A percentile compares a stretch with the other conserved stretches of the same genome.
phyloP scores from a whole-genome alignment of 2,888 invertebrate genomes.

The Tridacna gigas region DNA sequence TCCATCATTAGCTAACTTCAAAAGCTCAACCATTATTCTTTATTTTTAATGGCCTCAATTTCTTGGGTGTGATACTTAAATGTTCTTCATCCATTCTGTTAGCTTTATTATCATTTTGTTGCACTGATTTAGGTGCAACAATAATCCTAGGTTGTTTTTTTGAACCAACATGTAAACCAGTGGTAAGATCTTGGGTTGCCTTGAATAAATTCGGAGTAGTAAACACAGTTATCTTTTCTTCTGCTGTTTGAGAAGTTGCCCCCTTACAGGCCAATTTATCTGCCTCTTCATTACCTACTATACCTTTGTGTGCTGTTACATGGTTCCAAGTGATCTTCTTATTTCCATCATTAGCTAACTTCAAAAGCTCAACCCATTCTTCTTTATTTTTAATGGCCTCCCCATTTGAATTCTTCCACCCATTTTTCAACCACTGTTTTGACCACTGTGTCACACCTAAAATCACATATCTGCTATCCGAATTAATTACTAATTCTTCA shows the following conservation, averaged over 20 bases:
- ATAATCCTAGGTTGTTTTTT: too few relatives aligned
- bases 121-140: too few relatives aligned
- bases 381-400: neutral
- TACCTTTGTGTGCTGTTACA: neutral
- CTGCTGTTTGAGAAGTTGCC: too few relatives aligned
- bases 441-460: neutral
- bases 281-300: constrained; percentile 11
- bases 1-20: neutral
- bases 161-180: too few relatives aligned
- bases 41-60: neutral
- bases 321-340: neutral
- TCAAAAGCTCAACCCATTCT: neutral
- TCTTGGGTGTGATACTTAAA: too few relatives aligned
- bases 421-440: neutral
- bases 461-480: constrained; percentile 12
- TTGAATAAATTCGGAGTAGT: too few relatives aligned
- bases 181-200: too few relatives aligned
- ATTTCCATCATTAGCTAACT: neutral
- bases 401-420: neutral
- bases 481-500: too few relatives aligned
- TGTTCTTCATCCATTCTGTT: too few relatives aligned
- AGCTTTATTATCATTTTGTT: too few relatives aligned
- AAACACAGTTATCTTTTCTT: too few relatives aligned
- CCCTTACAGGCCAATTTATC: constrained; percentile 13
- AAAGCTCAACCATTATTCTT: neutral